phyloP scores from a whole-genome alignment of 2,797 vertebrate species.

The Scyliorhinus canicula region DNA sequence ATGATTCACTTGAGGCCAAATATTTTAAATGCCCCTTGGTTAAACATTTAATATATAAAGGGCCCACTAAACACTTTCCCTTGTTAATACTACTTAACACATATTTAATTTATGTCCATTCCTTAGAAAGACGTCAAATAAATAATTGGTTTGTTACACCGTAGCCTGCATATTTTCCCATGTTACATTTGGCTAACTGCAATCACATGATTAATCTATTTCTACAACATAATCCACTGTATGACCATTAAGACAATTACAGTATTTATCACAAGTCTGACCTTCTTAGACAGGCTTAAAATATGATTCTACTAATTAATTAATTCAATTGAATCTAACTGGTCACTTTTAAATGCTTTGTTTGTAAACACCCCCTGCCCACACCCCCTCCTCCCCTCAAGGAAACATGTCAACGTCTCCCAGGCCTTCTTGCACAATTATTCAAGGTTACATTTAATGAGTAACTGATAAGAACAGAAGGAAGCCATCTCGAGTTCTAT shows the following conservation, averaged over 20 bases:
- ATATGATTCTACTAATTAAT: background rate
- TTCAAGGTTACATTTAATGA: background rate
- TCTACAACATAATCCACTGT: background rate
- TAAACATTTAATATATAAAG: background rate
- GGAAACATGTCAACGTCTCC: background rate
- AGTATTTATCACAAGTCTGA: background rate
- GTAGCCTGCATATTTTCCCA: background rate
- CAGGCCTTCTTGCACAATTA: background rate
- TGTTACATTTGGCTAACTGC: background rate
- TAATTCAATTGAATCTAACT: background rate
- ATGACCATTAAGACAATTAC: background rate
- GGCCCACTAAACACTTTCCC: no score
- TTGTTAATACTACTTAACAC: background rate
- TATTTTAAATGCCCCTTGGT: background rate
- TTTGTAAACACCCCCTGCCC: constrained; percentile 46
- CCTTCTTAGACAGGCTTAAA: background rate
- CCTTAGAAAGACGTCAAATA: background rate
- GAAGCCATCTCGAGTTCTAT: background rate
- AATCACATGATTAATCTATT: background rate
- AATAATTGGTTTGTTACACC: background rate
- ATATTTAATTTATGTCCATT: background rate
- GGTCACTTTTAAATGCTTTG: constrained; percentile 6
- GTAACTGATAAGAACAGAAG: background rate
- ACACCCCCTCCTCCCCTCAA: background rate
- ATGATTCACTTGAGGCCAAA: background rate